Conservation (phyloP, 30 jellyfish, hydroid and myxozoan genomes). For the Turritopsis rubra region DNA sequence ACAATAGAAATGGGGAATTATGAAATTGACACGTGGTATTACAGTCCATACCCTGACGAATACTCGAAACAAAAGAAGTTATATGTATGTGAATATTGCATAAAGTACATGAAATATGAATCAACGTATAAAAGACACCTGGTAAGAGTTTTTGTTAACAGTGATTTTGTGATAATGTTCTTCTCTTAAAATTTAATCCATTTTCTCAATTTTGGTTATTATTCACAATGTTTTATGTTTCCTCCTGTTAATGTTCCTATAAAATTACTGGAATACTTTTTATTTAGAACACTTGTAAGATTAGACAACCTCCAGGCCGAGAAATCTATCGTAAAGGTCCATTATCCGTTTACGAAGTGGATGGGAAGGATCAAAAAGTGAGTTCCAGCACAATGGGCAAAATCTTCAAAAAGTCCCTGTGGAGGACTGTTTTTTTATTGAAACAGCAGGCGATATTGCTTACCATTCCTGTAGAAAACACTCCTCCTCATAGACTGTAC, state of each 20-base stretch:
- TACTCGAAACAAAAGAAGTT: conserved; percentile 78
- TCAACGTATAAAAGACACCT: conserved; percentile 68
- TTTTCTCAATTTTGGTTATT: too few species aligned
- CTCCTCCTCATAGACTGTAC: too few species aligned
- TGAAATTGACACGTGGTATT: conserved; percentile 96
- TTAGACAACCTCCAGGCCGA: conserved; percentile 89
- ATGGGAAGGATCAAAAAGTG: conserved; percentile 85
- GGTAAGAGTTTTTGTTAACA: conserved; percentile 29
- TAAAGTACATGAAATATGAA: conserved; percentile 79
- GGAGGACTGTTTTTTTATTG: too few species aligned
- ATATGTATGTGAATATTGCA: conserved; percentile 85
- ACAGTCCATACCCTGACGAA: conserved; percentile 95
- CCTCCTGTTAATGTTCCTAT: background rate
- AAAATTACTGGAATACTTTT: background rate
- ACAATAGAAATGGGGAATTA: conserved; percentile 80
- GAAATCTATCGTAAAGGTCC: conserved; percentile 80
- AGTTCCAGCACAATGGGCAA: background rate
- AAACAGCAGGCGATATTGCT: too few species aligned
- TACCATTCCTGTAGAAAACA: too few species aligned
- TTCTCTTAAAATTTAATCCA: background rate
- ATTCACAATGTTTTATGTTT: too few species aligned
- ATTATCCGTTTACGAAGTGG: conserved; percentile 86
- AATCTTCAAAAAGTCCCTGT: too few species aligned
- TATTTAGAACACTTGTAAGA: conserved; percentile 53
- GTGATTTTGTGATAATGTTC: background rate